phyloP scores from a whole-genome alignment of 2,113 vertebrate species.

The Coptodon rendalli region DNA sequence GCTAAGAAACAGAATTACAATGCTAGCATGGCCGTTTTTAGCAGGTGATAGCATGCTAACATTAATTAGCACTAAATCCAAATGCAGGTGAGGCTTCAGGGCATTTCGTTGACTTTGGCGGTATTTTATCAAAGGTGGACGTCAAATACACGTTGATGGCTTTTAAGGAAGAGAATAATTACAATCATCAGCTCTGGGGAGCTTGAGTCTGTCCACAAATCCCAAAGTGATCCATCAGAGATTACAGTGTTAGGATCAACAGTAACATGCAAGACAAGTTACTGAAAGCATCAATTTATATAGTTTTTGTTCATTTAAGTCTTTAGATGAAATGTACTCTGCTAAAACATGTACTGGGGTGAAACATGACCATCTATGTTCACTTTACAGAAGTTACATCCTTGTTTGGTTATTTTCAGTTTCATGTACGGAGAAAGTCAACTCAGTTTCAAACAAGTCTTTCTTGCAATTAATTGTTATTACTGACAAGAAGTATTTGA shows the following conservation, averaged over 20 bases:
- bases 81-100: neutral
- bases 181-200: neutral
- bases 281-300: neutral
- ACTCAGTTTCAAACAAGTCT: neutral
- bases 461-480: neutral
- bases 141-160: rapidly evolving
- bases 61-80: neutral
- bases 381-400: neutral
- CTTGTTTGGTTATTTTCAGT: neutral
- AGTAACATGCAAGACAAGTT: neutral
- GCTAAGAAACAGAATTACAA: neutral
- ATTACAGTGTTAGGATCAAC: neutral
- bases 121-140: neutral
- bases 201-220: neutral
- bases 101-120: neutral
- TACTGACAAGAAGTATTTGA: neutral
- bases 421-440: neutral
- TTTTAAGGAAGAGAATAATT: neutral
- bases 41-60: neutral
- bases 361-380: neutral
- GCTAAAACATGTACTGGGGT: rapidly evolving
- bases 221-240: neutral
- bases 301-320: neutral
- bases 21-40: neutral
- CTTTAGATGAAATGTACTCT: neutral